Evolutionary conservation across 2,888 invertebrate genomes (phyloP), one percentile per base, ranked within the genome.

Genomic region (Capitulum mitella): DNA sequence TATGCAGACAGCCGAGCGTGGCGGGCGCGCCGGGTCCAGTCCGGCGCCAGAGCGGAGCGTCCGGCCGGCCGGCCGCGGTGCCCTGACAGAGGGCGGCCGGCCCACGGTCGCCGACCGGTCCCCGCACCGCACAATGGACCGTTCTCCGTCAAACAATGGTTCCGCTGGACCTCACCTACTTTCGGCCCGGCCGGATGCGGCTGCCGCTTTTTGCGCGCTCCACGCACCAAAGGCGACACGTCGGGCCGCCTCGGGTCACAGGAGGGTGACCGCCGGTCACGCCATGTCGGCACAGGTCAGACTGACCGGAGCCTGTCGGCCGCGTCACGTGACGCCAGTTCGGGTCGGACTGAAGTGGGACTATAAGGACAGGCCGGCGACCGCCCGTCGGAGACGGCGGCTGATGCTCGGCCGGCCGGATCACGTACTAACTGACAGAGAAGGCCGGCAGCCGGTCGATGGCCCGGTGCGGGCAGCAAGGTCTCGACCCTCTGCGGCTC

Each of bases 81-180:
- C 12, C 6, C 43, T 12, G 12, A 5, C 43, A 43, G 43, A 5
- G 43, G 43, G 6, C 43, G 43, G 43, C 43, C n/a, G 10, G 54
- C 54, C 54, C 22, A 22, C 54, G 54, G 54, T 8, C 54, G 54
- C 26, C 54, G 54, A 54, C 54, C 54, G 54, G 54, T 54, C 58
- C n/a, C 16, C 6, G 29, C 64, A 0, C 64, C 19, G 37, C 70
- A 70, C 70, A 70, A 70, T 70, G 70, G 40, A 19, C 70, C 70
- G 70, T 70, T 70, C 40, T 40, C 70, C 70, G n/a, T n/a, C 40
- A 70, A 26, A 70, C 70, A 70, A 70, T 70, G 70, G 70, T 26
- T 37, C 70, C 29, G 1, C 40, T 34, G 40, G 22, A 70, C 70
- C 2, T 70, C 70, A 70, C 70, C 70, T 70, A 70, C 37, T 70